These are phyloP conservation scores for Tenthredo notha DNA, from an alignment of 2,888 invertebrate genomes.

Conservation along the genomic window DNA sequence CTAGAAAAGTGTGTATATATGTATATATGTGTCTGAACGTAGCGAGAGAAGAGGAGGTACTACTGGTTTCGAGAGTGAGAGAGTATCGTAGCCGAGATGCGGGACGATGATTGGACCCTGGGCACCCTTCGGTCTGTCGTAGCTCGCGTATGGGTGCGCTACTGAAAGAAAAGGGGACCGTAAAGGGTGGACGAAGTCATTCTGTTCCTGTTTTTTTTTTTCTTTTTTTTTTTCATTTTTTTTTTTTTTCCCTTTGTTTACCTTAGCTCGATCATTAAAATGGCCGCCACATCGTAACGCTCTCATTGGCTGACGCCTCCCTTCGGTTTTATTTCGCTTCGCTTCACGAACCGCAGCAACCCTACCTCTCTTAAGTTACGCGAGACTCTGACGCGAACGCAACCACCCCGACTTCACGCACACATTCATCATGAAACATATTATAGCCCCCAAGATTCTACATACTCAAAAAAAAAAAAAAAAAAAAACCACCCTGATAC, in stretches of 20 bases:
- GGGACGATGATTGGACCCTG: conserved; percentile 73
- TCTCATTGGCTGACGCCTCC: conserved; percentile 75
- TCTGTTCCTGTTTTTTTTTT: conserved; percentile 68
- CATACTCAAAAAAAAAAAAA: not conserved
- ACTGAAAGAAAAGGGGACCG: conserved; percentile 57
- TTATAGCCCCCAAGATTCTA: not conserved
- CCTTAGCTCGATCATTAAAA: conserved; percentile 78
- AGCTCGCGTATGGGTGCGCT: conserved; percentile 69
- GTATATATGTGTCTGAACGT: conserved; percentile 11
- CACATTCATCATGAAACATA: conserved; percentile 2
- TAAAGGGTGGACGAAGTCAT: conserved; percentile 73
- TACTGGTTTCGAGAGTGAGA: conserved; percentile 58
- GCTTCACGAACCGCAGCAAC: conserved; percentile 29
- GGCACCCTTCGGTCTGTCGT: conserved; percentile 70
- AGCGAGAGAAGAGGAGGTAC: conserved; percentile 50
- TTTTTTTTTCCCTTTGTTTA: conserved; percentile 74
- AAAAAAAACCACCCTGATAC: not conserved
- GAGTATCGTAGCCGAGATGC: conserved; percentile 66
- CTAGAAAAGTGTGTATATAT: not conserved
- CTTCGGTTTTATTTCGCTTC: conserved; percentile 60
- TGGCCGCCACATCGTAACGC: conserved; percentile 75
- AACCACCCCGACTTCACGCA: not conserved
- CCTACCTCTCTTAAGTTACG: conserved; percentile 31
- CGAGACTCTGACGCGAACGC: not conserved
- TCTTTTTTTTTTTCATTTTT: conserved; percentile 73